These are phyloP conservation scores for Phalacrocorax carbo DNA, from an alignment of 2,113 vertebrate genomes.

Conservation along the genomic window DNA sequence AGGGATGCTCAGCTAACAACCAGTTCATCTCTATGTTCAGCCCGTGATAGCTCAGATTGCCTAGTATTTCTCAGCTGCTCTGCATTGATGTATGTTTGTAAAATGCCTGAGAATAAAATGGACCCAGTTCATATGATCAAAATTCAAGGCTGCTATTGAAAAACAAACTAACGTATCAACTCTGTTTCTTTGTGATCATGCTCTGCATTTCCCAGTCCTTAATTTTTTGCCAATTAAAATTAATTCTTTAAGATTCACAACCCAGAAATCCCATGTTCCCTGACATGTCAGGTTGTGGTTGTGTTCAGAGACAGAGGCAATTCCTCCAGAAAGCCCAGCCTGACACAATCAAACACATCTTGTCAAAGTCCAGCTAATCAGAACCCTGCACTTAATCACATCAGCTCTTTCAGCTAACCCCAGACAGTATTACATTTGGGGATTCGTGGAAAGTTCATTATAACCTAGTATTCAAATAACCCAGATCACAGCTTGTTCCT, in stretches of 20 bases:
- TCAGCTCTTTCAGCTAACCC: constrained; percentile 63
- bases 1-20: constrained; percentile 3
- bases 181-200: background rate
- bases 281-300: constrained; percentile 61
- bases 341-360: constrained; percentile 75
- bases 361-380: constrained; percentile 79
- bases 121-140: background rate
- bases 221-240: constrained; percentile 76
- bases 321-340: constrained; percentile 69
- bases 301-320: constrained; percentile 64
- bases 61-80: background rate
- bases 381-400: constrained; percentile 75
- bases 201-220: constrained; percentile 51
- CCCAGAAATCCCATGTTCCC: constrained; percentile 66
- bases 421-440: constrained; percentile 60
- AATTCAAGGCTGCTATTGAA: constrained; percentile 20
- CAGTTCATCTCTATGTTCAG: background rate
- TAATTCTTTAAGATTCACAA: constrained; percentile 57
- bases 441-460: constrained; percentile 52
- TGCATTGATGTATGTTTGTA: background rate
- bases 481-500: background rate
- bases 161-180: constrained; percentile 26
- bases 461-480: constrained; percentile 61
- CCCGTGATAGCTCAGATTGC: background rate
- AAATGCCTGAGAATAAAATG: background rate